Base-by-base conservation (phyloP, 2,797 vertebrate genomes). In the Poecile montanus region DNA sequence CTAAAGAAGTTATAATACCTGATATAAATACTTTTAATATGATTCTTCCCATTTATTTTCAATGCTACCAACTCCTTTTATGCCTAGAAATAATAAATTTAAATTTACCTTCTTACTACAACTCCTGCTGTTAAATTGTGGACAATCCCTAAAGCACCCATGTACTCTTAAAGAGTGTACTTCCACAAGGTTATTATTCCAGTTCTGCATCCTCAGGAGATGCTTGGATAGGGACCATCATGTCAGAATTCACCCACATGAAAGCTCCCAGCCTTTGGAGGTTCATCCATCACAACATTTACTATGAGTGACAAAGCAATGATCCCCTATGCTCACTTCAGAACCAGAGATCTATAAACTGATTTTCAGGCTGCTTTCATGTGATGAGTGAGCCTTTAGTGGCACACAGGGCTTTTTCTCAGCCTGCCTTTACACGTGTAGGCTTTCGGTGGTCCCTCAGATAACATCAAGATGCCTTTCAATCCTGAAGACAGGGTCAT, bases 391-490 rank as follows among this genome's bases (percentile, higher is more conserved):
- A 89, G 47, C 56, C n/a, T 32, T 91, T 42, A 90, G 70, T 32
- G 57, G 74, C 61, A 71, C 34, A 61, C 32, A 34, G 29, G 42
- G 65, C 22, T 95, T 93, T 90, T 89, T n/a, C 91, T 88, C 83
- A 79, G 67, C 27, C 60, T 91, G 83, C 44, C 73, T 92, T 94
- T 88, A 32, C 30, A 5, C 42, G 60, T 90, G 70, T 38, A 85
- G 66, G 68, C 68, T 91, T 94, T 89, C 36, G 1, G 0, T 88
- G 36, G 73, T 87, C 42, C 88, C 74, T 58, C 67, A 61, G 94
- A 96, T 94, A 96, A 93, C 44, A 95, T 96, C 94, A 91, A 76
- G 45, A 66, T 89, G 72, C 62, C 54, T 91, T 96, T 94, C 91
- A 93, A 0, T 88, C 81, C 70, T 76, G 77, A 94, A 81, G 88